Evolutionary conservation across 2,797 vertebrate species (phyloP).

Genomic region (Podarcis siculus): DNA sequence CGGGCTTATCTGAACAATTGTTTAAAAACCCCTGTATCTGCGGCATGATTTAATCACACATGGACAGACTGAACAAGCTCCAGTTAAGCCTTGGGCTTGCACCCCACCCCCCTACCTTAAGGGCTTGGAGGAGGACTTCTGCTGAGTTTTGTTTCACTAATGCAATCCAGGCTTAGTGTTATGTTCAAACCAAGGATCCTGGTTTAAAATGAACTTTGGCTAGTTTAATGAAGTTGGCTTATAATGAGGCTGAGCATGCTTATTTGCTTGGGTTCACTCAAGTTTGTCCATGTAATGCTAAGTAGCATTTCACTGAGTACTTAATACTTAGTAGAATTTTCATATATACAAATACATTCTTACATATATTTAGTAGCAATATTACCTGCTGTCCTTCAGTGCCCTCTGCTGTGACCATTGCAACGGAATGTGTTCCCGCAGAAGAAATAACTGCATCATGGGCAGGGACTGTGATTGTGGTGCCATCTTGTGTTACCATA

Average conservation of each 20-base stretch:
- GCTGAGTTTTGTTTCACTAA: neutral
- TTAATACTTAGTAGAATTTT: neutral
- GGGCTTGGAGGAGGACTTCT: no score
- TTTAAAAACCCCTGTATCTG: neutral
- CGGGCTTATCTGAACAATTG: neutral
- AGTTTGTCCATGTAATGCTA: neutral
- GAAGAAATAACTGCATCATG: conserved; percentile 91
- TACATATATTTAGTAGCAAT: fast-evolving
- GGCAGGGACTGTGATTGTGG: conserved; percentile 95
- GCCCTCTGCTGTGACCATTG: conserved; percentile 95
- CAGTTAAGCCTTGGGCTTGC: neutral
- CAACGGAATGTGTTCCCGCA: conserved; percentile 89
- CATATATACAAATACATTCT: neutral
- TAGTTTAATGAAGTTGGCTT: neutral
- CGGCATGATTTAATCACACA: neutral
- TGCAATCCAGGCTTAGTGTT: neutral
- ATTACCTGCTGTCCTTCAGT: conserved; percentile 92
- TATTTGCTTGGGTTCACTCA: neutral
- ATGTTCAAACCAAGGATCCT: neutral
- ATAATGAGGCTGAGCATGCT: neutral
- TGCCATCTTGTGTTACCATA: conserved; percentile 98
- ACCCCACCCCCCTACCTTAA: neutral
- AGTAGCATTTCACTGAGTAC: no score
- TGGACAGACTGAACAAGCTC: neutral
- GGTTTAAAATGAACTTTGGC: neutral